A percentile compares a stretch with the other conserved stretches of the same genome.
phyloP scores from a whole-genome alignment of 2,797 vertebrate species.

The Euthynnus affinis region DNA sequence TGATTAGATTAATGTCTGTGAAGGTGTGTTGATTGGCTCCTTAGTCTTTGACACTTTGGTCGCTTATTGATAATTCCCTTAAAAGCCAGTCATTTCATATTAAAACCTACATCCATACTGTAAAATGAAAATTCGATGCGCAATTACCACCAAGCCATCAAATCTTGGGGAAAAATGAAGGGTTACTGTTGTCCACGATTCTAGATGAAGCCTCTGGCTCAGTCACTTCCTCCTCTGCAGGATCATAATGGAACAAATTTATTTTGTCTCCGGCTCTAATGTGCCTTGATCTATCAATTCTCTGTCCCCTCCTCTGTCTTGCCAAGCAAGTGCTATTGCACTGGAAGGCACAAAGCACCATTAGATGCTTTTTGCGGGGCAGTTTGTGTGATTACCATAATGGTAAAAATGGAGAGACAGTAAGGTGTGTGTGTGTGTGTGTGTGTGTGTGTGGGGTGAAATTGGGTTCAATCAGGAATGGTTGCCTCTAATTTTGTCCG shows the following conservation, averaged over 20 bases:
- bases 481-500: constrained; percentile 35
- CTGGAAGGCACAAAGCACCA: constrained; percentile 48
- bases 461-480: constrained; percentile 34
- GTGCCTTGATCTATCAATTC: constrained; percentile 64
- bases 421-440: not conserved
- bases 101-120: constrained; percentile 9
- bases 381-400: constrained; percentile 67
- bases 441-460: constrained; percentile 3
- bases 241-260: constrained; percentile 59
- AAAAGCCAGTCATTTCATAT: constrained; percentile 12
- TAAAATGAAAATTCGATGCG: not conserved
- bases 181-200: constrained; percentile 23
- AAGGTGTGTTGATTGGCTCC: constrained; percentile 49
- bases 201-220: constrained; percentile 44
- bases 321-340: constrained; percentile 36
- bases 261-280: constrained; percentile 62
- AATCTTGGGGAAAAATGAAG: constrained; percentile 3
- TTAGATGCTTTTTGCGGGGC: constrained; percentile 58
- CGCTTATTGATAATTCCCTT: constrained; percentile 31
- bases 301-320: constrained; percentile 43
- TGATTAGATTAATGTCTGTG: constrained; percentile 57
- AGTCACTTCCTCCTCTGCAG: constrained; percentile 28
- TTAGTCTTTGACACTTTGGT: constrained; percentile 32
- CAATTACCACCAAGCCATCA: constrained; percentile 4
- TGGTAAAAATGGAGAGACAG: constrained; percentile 52